A percentile compares a stretch with the other conserved stretches of the same genome.
These are phyloP conservation scores for Drosophila lowei DNA, from an alignment of 1,140 invertebrate species.

Conservation along the genomic window DNA sequence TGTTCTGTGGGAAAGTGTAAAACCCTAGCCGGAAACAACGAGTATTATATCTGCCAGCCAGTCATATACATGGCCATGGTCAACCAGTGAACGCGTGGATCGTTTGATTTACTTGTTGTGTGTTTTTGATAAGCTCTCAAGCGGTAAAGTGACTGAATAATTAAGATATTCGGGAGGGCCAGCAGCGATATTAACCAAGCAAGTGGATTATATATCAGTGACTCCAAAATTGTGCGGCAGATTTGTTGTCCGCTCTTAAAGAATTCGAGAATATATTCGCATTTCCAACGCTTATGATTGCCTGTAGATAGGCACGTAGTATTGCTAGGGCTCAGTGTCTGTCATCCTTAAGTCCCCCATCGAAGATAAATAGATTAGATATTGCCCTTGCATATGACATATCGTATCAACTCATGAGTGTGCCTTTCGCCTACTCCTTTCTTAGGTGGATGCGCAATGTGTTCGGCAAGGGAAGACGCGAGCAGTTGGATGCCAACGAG, in stretches of 20 bases:
- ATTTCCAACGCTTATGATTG: constrained; percentile 3
- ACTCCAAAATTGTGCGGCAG: background rate
- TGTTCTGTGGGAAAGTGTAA: constrained; percentile 16
- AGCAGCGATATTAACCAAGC: background rate
- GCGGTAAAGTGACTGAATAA: background rate
- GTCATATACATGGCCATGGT: constrained; percentile 16
- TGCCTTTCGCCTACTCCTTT: background rate
- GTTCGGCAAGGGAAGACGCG: constrained; percentile 76
- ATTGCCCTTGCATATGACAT: constrained; percentile 11
- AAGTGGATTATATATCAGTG: background rate
- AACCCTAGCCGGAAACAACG: background rate
- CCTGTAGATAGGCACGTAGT: constrained; percentile 42
- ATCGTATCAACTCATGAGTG: constrained; percentile 15
- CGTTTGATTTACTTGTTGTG: constrained; percentile 10
- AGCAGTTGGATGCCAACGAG: constrained; percentile 82
- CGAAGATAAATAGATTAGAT: constrained; percentile 43
- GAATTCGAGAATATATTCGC: background rate
- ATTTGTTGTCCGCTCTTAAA: background rate
- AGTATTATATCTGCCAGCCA: background rate
- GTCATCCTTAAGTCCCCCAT: constrained; percentile 13
- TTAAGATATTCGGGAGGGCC: constrained; percentile 2
- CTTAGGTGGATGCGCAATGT: constrained; percentile 80
- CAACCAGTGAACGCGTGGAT: constrained; percentile 17
- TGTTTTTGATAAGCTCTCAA: too few species aligned
- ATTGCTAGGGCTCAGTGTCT: constrained; percentile 14